Percentiles rank a stretch among this genome's conserved stretches.
Conservation (phyloP, 2,797 vertebrate species). For the Cottoperca gobio region DNA sequence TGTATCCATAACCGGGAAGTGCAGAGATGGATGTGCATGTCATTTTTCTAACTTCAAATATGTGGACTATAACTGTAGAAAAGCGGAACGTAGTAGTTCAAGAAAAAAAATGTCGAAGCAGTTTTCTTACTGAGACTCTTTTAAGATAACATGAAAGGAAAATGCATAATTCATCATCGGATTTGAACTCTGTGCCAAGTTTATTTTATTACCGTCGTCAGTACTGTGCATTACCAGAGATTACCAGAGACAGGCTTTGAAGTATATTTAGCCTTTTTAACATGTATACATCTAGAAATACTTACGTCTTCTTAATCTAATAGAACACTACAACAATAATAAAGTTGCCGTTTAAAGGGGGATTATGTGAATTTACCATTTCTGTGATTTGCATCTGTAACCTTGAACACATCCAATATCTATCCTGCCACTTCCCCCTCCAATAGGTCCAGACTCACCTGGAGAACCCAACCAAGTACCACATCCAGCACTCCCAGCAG, state of each 20-base stretch:
- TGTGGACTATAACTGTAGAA: not conserved
- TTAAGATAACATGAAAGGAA: constrained; percentile 32
- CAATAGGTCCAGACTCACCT: constrained; percentile 97
- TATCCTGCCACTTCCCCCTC: not conserved
- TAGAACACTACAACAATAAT: constrained; percentile 20
- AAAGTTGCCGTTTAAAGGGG: not conserved
- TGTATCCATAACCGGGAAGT: constrained; percentile 10
- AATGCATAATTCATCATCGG: constrained; percentile 28
- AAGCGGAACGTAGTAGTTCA: constrained; percentile 7
- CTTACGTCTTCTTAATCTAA: constrained; percentile 36
- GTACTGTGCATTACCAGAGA: constrained; percentile 1
- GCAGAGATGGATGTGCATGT: constrained; percentile 16
- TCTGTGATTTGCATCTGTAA: not conserved
- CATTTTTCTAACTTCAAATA: constrained; percentile 9
- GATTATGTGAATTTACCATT: constrained; percentile 4
- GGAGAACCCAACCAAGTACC: constrained; percentile 99
- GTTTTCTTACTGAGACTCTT: constrained; percentile 19
- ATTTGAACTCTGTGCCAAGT: constrained; percentile 34
- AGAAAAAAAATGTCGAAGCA: constrained; percentile 24
- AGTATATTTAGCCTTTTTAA: constrained; percentile 42
- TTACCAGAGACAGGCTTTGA: constrained; percentile 26
- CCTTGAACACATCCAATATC: not conserved
- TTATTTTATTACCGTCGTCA: constrained; percentile 48
- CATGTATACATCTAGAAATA: constrained; percentile 15
- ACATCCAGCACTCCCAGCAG: constrained; percentile 97